These are phyloP conservation scores for Drosophila neocordata DNA, from an alignment of 1,140 invertebrate genomes.

Conservation along the genomic window DNA sequence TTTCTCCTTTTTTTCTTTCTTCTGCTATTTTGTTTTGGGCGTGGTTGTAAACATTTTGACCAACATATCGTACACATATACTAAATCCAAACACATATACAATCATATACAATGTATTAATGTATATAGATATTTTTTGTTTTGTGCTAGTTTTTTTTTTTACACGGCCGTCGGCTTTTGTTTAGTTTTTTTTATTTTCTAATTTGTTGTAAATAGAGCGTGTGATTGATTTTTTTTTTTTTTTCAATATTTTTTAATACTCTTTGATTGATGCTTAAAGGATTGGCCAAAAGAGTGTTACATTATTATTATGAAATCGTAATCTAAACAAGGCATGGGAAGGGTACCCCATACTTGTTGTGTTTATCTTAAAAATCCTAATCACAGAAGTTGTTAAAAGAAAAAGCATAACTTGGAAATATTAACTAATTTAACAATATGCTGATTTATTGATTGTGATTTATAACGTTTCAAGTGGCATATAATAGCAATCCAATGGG, in stretches of 20 bases:
- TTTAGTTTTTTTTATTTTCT: conserved; percentile 57
- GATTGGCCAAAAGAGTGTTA: conserved; percentile 41
- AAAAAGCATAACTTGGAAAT: too few relatives aligned
- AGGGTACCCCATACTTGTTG: too few relatives aligned
- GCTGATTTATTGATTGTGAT: too few relatives aligned
- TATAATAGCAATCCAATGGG: not conserved
- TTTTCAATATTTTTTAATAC: conserved; percentile 58
- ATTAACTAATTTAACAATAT: too few relatives aligned
- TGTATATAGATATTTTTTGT: conserved; percentile 26
- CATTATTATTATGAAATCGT: conserved; percentile 25
- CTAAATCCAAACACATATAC: not conserved
- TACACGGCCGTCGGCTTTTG: conserved; percentile 55
- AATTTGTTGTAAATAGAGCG: conserved; percentile 78
- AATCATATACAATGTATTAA: not conserved
- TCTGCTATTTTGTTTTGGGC: conserved; percentile 19
- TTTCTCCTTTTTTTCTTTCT: not conserved
- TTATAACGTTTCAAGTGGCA: too few relatives aligned
- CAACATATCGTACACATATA: conserved; percentile 59
- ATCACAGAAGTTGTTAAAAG: too few relatives aligned
- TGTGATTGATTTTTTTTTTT: conserved; percentile 62
- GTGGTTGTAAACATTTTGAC: conserved; percentile 76
- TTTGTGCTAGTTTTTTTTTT: conserved; percentile 44
- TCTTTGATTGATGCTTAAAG: conserved; percentile 68
- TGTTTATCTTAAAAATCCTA: too few relatives aligned
- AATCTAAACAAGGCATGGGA: conserved; percentile 8